These are phyloP conservation scores for Chrysolina haemoptera DNA, from an alignment of 2,888 invertebrate species.

Conservation along the genomic window DNA sequence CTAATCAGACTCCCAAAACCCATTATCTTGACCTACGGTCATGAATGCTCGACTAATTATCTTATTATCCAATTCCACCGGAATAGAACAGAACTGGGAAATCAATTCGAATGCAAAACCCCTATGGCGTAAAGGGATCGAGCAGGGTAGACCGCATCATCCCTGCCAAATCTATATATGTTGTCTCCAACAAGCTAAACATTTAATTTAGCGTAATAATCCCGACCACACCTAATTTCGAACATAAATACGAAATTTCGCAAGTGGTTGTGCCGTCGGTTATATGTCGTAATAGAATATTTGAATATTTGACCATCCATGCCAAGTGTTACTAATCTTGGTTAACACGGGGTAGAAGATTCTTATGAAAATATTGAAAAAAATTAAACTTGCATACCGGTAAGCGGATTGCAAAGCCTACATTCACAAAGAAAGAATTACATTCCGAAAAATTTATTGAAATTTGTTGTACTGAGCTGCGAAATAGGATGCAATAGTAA, in stretches of 20 bases:
- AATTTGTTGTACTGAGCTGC: too few species aligned
- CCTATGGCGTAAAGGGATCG: conserved; percentile 23
- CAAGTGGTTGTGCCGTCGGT: neutral
- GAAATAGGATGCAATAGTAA: too few species aligned
- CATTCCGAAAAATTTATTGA: too few species aligned
- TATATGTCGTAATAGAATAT: conserved; percentile 13
- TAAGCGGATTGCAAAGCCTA: too few species aligned
- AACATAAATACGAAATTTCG: conserved; percentile 13
- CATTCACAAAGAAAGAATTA: too few species aligned
- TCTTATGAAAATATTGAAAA: too few species aligned
- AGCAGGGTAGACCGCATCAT: conserved; percentile 34
- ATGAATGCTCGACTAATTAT: conserved; percentile 7
- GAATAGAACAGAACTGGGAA: conserved; percentile 33
- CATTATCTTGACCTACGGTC: neutral
- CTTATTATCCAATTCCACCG: conserved; percentile 25
- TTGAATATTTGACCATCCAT: neutral
- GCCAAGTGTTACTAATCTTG: neutral
- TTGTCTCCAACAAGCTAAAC: conserved; percentile 48
- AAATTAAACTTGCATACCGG: too few species aligned
- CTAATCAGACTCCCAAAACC: neutral
- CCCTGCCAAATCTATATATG: conserved; percentile 42
- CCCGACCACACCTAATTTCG: conserved; percentile 51
- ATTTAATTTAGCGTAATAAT: conserved; percentile 54
- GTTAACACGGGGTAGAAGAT: too few species aligned
- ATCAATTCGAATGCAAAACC: conserved; percentile 49